Base-by-base conservation (phyloP, 2,113 vertebrate genomes). In the Micromys minutus region DNA sequence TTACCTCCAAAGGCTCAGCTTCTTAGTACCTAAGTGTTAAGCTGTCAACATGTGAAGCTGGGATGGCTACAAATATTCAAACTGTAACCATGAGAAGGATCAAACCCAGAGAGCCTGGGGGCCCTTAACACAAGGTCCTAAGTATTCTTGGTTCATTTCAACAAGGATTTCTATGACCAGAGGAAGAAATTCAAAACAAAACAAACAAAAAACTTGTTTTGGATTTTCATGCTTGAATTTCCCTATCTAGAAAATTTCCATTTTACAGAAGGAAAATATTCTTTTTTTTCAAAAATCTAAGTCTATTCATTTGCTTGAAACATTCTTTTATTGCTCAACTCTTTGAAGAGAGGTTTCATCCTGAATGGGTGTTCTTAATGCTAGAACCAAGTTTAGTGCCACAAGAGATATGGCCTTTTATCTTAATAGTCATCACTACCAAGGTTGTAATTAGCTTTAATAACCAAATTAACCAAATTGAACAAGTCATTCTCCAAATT, bases 361-460 rank as follows among this genome's bases (percentile, higher is more conserved):
- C 61, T 93, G 71, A 96, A 97, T 96, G 79, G 69, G 89, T 95
- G 71, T 87, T 96, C 94, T 95, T 94, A 95, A 96, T 74, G 81
- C 95, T 88, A 95, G 61, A 93, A 50, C 96, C 94, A 95, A 91
- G 94, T 95, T 96, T 80, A 95, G 76, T 96, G 69, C 80, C 91
- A 83, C 94, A 94, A 92, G 31, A 96, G 94, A 95, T 93, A 93
- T 1, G 39, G 88, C 92, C 92, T 97, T 97, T 97, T 94, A 96
- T 95, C 88, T 97, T 93, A 96, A 95, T 36, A 96, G 61, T 97
- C 90, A 97, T 79, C 63, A 95, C 13, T 90, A 96, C 84, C 86
- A 96, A 97, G 94, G 85, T 61, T 90, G 71, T 93, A 94, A 97
- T 98, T 97, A 97, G 93, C 80, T 61, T 92, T 97, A 97, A 96